Evolutionary conservation across 2,113 vertebrate species (phyloP).

Genomic region (Engystomops pustulosus): DNA sequence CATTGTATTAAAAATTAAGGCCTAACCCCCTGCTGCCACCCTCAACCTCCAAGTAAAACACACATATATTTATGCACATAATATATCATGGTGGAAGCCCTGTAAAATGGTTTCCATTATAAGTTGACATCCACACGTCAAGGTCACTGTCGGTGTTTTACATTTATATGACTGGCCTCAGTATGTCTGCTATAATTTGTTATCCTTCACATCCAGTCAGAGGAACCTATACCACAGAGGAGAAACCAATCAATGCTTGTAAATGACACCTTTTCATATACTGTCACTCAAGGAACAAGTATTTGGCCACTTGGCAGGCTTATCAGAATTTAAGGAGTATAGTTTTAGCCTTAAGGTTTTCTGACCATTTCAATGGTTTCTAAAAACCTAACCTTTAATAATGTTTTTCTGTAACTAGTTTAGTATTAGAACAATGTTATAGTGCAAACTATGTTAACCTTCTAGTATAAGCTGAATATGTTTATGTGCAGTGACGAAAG

Average conservation of each 20-base stretch:
- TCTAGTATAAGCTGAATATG: no score
- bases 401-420: no score
- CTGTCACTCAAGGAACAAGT: conserved; percentile 8
- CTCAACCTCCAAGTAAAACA: no score
- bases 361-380: background rate
- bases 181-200: background rate
- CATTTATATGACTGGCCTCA: background rate
- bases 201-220: background rate
- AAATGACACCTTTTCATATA: background rate
- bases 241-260: background rate
- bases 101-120: background rate
- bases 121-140: background rate
- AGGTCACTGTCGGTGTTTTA: conserved; percentile 1
- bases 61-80: background rate
- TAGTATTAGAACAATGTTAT: no score
- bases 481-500: no score
- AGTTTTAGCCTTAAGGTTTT: background rate
- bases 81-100: background rate
- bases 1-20: no score
- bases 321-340: no score
- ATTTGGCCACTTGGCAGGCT: no score
- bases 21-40: no score
- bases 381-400: no score
- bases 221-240: background rate
- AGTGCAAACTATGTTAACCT: no score